Evolutionary conservation across 2,888 invertebrate genomes (phyloP), one percentile per base, ranked within the genome.

Genomic region (Pelosia muscerda): DNA sequence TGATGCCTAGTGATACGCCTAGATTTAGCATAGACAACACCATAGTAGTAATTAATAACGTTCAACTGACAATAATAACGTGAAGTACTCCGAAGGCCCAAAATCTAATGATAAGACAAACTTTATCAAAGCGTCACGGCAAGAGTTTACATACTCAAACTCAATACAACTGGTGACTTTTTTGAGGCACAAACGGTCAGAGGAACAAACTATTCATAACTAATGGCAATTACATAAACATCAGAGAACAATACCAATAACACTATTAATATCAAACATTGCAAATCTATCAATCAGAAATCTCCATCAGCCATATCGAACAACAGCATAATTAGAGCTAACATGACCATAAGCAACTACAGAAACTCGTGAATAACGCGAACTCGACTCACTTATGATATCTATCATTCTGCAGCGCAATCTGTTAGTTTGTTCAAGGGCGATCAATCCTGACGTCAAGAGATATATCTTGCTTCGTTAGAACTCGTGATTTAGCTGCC

Each of bases 391-490:
- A 84, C 84, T 84, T 84, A 78, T 81, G 78, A 75, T 26, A 60
- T 60, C 67, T 73, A 73, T 78, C 72, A 54, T 31, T 72, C 71
- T 72, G 66, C 31, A 73, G 64, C 68, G 76, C 78, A 73, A 83
- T 81, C 82, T 74, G 77, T 75, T 65, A 49, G 76, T 64, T 72
- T 69, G 72, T 60, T 74, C 71, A 67, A 65, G 66, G 65, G 71
- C 79, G 77, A 87, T 88, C 85, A 86, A 86, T 87, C 84, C 77
- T 67, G 57, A 66, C 71, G 76, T 73, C 78, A 69, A 76, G 76
- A 69, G 69, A 87, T 87, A 81, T 69, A 81, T 84, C 81, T 81
- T 74, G 69, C 76, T 81, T 83, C 81, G 81, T 82, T 81, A 81
- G 66, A 67, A 38, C 71, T 49, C 55, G 69, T 68, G 68, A 72